Evolutionary conservation across 2,888 invertebrate species (phyloP).

Genomic region (Cancer borealis): DNA sequence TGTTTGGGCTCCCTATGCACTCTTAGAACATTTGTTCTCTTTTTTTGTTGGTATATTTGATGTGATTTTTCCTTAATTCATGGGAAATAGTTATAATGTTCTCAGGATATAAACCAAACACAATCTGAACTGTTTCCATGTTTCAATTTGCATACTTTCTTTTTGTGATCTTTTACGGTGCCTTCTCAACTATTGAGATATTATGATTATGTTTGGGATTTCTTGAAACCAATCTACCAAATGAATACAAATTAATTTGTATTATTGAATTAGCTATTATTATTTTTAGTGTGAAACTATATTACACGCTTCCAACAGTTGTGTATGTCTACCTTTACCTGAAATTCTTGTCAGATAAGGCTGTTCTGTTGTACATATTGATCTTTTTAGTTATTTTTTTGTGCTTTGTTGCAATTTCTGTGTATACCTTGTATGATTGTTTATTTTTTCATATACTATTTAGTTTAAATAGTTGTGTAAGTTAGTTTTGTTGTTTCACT

Average conservation of each 20-base stretch:
- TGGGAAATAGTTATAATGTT: constrained; percentile 4
- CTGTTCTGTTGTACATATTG: background rate
- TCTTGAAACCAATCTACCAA: constrained; percentile 1
- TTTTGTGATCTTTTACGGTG: constrained; percentile 13
- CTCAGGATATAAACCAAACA: constrained; percentile 16
- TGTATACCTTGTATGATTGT: background rate
- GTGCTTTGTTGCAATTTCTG: background rate
- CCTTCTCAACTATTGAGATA: background rate
- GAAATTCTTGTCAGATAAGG: background rate
- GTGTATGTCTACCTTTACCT: background rate
- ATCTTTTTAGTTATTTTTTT: background rate
- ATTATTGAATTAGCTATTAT: background rate
- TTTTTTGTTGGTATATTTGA: background rate
- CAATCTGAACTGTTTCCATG: background rate
- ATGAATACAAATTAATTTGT: background rate
- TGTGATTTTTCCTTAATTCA: constrained; percentile 9
- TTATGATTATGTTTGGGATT: background rate
- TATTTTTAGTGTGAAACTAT: background rate
- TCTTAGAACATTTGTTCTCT: background rate
- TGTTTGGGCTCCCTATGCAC: background rate
- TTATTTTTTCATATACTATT: background rate
- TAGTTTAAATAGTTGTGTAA: background rate
- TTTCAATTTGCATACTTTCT: background rate
- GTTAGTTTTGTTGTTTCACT: background rate
- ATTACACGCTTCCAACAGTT: background rate